Base-by-base conservation (phyloP, 1,140 invertebrate genomes). In the Scaptomyza pallida region DNA sequence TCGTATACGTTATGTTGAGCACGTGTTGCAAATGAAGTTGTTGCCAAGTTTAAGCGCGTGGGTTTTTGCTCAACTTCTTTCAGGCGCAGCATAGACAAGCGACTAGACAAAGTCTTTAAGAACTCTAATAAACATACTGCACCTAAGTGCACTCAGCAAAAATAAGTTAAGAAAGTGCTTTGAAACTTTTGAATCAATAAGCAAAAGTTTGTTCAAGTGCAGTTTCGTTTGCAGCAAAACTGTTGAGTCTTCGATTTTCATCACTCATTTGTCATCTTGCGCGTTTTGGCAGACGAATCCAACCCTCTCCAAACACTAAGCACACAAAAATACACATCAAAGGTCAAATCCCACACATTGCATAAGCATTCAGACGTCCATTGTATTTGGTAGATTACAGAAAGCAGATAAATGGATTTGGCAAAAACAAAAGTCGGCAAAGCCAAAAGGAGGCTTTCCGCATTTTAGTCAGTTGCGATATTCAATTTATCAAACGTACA, bases 261-360 rank as follows among this genome's bases (percentile, higher is more conserved):
- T 86, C 76, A 69, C 72, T 77, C 73, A 80, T 83, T 83, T 83
- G 80, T 85, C 81, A 80, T 79, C 67, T 65, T 67, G 5, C 71
- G 5, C 71, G 65, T 71, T 50, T 67, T 26, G 75, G 61, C 50
- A 62, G 35, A 41, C 48, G 40, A 52, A 5, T 13, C 37, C 52
- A 21, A 19, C 12, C 19, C 10, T 15, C 12, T 9, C 16, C 50
- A 19, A 19, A 9, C 35, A 41, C 35, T 45, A 37, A 15, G 12
- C 19, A 21, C 19, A 21, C 19, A 21, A 2, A 21, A 2, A 30
- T 8, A 30, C 26, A 30, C 26, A 30, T 8, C 55, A 83, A 85
- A 85, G 79, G 80, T 83, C 75, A 85, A 72, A 71, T 73, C 73
- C 81, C 81, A 80, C 77, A 78, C 81, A 67, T 85, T 85, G 81